phyloP scores from a whole-genome alignment of 2,888 invertebrate species.

The Diaphora mendica region DNA sequence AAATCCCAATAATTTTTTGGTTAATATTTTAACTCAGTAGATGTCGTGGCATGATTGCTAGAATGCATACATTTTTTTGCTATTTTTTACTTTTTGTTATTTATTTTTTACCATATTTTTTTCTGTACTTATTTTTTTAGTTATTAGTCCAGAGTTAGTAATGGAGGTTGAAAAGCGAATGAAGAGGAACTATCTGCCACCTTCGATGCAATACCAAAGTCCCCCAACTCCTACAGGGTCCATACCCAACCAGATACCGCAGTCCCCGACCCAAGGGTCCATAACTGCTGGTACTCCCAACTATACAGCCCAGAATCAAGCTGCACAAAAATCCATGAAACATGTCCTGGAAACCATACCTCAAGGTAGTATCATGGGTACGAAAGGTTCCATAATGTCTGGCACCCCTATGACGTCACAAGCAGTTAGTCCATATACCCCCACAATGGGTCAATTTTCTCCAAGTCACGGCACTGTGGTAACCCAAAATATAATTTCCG shows the following conservation, averaged over 20 bases:
- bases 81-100: slow-evolving; percentile 32
- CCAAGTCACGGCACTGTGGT: slow-evolving; percentile 49
- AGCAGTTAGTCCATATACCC: slow-evolving; percentile 51
- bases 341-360: slow-evolving; percentile 76
- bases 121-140: slow-evolving; percentile 79
- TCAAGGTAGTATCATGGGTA: slow-evolving; percentile 72
- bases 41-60: slow-evolving; percentile 40
- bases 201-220: slow-evolving; percentile 86
- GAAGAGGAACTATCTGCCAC: slow-evolving; percentile 93
- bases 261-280: slow-evolving; percentile 59
- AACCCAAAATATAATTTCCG: slow-evolving; percentile 44
- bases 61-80: slow-evolving; percentile 43
- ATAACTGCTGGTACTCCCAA: slow-evolving; percentile 63
- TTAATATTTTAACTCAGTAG: slow-evolving; percentile 10
- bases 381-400: slow-evolving; percentile 58
- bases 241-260: slow-evolving; percentile 42
- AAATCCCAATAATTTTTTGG: slow-evolving; percentile 20
- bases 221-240: slow-evolving; percentile 59
- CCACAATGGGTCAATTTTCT: slow-evolving; percentile 45
- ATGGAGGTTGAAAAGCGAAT: slow-evolving; percentile 96
- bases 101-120: slow-evolving; percentile 31
- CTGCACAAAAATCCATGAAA: slow-evolving; percentile 65
- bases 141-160: slow-evolving; percentile 95
- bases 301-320: slow-evolving; percentile 54
- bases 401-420: slow-evolving; percentile 48